Percentiles rank a stretch among this genome's conserved stretches.
Evolutionary conservation across 2,888 invertebrate genomes (phyloP).

Genomic region (Pseudococcus jackbeardsleyi): DNA sequence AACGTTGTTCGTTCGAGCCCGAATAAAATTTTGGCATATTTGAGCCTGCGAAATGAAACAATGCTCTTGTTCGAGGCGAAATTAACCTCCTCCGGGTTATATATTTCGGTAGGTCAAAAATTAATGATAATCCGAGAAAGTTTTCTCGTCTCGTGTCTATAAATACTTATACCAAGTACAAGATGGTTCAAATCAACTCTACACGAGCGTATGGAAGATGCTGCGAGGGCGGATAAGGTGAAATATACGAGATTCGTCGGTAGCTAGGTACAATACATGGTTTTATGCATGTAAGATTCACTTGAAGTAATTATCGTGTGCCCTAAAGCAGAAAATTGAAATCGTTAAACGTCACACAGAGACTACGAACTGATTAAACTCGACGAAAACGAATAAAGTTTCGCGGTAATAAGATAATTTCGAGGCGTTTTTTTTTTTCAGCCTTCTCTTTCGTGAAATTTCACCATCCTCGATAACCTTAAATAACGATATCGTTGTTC

Average conservation of each 20-base stretch:
- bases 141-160: not conserved
- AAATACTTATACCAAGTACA: not conserved
- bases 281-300: constrained; percentile 30
- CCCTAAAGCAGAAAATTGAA: constrained; percentile 59
- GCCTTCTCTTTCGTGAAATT: not conserved
- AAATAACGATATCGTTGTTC: constrained; percentile 19
- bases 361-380: constrained; percentile 43
- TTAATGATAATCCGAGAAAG: not conserved
- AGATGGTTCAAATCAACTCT: not conserved
- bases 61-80: not conserved
- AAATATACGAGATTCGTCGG: not conserved
- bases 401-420: constrained; percentile 26
- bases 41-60: not conserved
- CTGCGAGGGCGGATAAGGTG: not conserved
- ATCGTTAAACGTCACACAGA: constrained; percentile 56
- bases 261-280: not conserved
- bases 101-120: not conserved
- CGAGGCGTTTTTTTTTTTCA: not conserved
- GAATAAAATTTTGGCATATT: not conserved
- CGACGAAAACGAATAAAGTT: constrained; percentile 28
- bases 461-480: not conserved
- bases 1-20: not conserved
- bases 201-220: not conserved
- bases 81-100: not conserved
- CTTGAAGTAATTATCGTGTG: constrained; percentile 60